Evolutionary conservation across 2,888 invertebrate genomes (phyloP).

Genomic region (Limnephilus marmoratus): DNA sequence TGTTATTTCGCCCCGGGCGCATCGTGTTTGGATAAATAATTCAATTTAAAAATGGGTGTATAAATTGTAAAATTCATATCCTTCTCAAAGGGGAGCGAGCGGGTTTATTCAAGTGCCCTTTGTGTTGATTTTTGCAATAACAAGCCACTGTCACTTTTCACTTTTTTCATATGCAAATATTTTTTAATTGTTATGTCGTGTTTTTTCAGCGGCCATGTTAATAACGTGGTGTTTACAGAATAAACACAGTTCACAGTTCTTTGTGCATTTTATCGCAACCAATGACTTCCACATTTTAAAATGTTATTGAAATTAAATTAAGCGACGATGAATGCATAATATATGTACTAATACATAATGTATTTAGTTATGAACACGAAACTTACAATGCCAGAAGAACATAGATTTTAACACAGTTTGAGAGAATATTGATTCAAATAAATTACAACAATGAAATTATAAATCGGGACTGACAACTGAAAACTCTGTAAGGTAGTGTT

Average conservation of each 20-base stretch:
- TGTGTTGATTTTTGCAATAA: slow-evolving; percentile 52
- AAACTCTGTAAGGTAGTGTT: not conserved
- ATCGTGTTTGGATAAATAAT: slow-evolving; percentile 69
- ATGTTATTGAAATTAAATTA: not conserved
- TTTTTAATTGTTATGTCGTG: slow-evolving; percentile 49
- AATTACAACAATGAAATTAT: rapidly evolving
- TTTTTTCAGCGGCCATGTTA: slow-evolving; percentile 47
- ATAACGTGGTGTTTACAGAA: not conserved
- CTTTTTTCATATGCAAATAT: slow-evolving; percentile 50
- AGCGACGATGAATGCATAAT: not conserved
- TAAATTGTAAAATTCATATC: slow-evolving; percentile 70
- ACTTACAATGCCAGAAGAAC: not conserved
- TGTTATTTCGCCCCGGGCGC: slow-evolving; percentile 67
- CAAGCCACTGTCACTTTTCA: slow-evolving; percentile 56
- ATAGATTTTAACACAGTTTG: not conserved
- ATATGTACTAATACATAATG: too few relatives aligned
- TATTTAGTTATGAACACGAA: not conserved
- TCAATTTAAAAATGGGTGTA: slow-evolving; percentile 70
- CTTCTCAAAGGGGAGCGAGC: slow-evolving; percentile 63
- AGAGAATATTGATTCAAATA: not conserved
- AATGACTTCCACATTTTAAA: not conserved
- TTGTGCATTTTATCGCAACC: not conserved
- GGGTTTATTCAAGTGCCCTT: slow-evolving; percentile 55
- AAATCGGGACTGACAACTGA: not conserved
- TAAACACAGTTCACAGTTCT: slow-evolving; percentile 8